Conservation (phyloP, 2,888 invertebrate species). For the Habroteleia sp. region DNA sequence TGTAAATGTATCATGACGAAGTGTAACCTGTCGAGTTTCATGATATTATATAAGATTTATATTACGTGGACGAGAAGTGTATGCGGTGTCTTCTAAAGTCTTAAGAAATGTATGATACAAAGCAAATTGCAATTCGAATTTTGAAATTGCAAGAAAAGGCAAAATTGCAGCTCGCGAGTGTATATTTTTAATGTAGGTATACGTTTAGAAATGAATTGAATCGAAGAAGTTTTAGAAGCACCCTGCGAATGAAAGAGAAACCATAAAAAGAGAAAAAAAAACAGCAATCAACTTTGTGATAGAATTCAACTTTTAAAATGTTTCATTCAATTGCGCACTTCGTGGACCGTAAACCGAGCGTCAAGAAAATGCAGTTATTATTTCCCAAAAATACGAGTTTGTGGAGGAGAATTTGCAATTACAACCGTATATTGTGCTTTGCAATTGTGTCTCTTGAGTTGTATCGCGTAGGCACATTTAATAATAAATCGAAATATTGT, state of each 20-base stretch:
- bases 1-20: conserved; percentile 77
- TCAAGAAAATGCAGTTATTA: conserved; percentile 62
- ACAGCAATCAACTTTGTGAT: conserved; percentile 79
- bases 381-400: conserved; percentile 35
- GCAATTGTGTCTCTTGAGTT: conserved; percentile 78
- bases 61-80: conserved; percentile 63
- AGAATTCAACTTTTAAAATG: conserved; percentile 71
- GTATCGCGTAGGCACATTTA: conserved; percentile 79
- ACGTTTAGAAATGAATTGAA: conserved; percentile 33
- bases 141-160: conserved; percentile 8
- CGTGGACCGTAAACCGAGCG: conserved; percentile 64
- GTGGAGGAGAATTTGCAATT: conserved; percentile 68
- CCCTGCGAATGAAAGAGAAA: conserved; percentile 67
- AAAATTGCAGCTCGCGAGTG: conserved; percentile 46
- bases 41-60: conserved; percentile 70
- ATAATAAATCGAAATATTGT: conserved; percentile 79
- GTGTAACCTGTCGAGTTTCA: conserved; percentile 72
- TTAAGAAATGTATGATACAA: conserved; percentile 16
- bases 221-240: conserved; percentile 72
- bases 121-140: conserved; percentile 35
- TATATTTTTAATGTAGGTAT: conserved; percentile 51
- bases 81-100: conserved; percentile 74
- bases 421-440: conserved; percentile 73
- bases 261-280: conserved; percentile 47
- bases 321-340: conserved; percentile 69